Percentiles rank a stretch among this genome's conserved stretches.
These are phyloP conservation scores for Drosophila tani DNA, from an alignment of 1,140 invertebrate species.

Conservation along the genomic window DNA sequence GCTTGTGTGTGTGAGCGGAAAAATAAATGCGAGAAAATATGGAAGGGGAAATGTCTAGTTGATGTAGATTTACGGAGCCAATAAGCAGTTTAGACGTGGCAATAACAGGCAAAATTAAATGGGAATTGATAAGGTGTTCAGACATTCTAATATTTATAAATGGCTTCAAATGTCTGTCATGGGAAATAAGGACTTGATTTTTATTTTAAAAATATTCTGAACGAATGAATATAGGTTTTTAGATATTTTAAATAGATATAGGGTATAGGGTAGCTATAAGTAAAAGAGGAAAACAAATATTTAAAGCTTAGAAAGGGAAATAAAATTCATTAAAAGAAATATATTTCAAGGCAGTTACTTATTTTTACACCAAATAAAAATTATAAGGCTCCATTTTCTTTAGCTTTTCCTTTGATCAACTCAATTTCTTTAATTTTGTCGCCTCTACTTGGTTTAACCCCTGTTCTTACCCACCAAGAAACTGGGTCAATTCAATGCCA, in stretches of 20 bases:
- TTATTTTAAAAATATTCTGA: background rate
- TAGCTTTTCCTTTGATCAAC: background rate
- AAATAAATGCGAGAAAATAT: conserved; percentile 13
- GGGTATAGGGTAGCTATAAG: background rate
- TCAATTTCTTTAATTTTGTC: conserved; percentile 5
- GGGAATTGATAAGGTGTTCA: conserved; percentile 15
- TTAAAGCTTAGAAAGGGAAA: rapidly evolving
- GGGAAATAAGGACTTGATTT: background rate
- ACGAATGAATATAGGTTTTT: no score
- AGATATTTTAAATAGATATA: background rate
- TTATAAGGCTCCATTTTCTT: background rate
- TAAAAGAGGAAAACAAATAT: background rate
- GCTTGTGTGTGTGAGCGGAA: background rate
- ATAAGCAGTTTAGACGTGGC: conserved; percentile 13
- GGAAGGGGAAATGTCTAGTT: conserved; percentile 17
- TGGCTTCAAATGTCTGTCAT: background rate
- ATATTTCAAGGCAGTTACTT: background rate
- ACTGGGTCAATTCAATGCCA: conserved; percentile 77
- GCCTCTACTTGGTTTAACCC: conserved; percentile 6
- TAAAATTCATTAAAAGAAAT: background rate
- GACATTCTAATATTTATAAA: background rate
- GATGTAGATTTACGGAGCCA: conserved; percentile 27
- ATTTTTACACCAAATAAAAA: background rate
- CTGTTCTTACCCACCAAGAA: conserved; percentile 19
- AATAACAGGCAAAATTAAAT: conserved; percentile 18